phyloP scores from a whole-genome alignment of 2,888 invertebrate species.

The Metallyticus violacea region DNA sequence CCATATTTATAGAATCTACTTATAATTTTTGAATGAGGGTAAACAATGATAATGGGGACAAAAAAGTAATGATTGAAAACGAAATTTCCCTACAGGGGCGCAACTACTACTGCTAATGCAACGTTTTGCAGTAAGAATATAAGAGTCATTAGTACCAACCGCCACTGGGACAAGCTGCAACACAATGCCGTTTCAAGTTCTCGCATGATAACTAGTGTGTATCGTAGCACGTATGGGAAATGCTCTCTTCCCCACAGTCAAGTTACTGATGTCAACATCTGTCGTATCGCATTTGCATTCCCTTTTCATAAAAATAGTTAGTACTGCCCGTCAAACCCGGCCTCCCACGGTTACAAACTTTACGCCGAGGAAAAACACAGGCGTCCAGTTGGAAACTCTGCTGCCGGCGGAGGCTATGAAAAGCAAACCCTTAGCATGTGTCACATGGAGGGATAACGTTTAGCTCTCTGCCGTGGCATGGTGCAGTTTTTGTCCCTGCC shows the following conservation, averaged over 20 bases:
- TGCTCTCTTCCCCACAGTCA: not conserved
- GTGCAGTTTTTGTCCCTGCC: too few species aligned
- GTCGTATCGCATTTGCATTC: constrained; percentile 7
- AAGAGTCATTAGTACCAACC: not conserved
- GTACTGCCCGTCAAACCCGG: not conserved
- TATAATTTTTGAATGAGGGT: too few species aligned
- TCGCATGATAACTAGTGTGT: not conserved
- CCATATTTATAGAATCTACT: too few species aligned
- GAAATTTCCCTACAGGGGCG: too few species aligned
- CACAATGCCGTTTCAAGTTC: not conserved
- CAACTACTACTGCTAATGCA: too few species aligned
- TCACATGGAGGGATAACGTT: not conserved
- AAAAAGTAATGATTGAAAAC: too few species aligned
- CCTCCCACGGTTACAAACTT: too few species aligned
- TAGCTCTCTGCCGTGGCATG: not conserved
- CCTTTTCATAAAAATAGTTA: not conserved
- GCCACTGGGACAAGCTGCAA: not conserved
- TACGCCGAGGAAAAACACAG: not conserved
- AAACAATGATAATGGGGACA: too few species aligned
- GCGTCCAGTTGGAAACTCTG: not conserved
- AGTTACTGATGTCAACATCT: constrained; percentile 8
- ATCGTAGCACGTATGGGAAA: not conserved
- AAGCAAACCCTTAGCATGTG: not conserved
- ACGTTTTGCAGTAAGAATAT: not conserved
- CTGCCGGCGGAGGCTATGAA: too few species aligned